Percentiles rank a stretch among this genome's conserved stretches.
Conservation (phyloP, 2,113 vertebrate genomes). For the Ailurus styani region DNA sequence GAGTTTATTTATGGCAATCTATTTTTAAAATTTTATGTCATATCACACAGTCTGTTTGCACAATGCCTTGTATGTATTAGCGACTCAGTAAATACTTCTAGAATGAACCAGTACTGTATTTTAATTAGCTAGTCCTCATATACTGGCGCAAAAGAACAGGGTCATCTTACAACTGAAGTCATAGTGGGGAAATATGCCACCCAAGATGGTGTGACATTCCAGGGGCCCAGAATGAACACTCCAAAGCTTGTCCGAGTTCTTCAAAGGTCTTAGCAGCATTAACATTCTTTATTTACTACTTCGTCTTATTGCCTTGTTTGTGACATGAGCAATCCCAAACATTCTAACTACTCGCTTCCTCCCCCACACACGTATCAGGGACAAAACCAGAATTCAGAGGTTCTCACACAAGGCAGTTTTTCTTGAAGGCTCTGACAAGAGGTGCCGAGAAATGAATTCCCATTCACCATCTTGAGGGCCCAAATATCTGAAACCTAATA, state of each 20-base stretch:
- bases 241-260: not conserved
- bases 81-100: constrained; percentile 56
- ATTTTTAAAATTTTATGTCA: constrained; percentile 66
- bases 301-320: not conserved
- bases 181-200: constrained; percentile 33
- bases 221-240: not conserved
- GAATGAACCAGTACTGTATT: constrained; percentile 64
- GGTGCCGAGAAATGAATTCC: not conserved
- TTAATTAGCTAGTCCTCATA: constrained; percentile 39
- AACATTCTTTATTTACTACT: not conserved
- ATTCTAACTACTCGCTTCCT: not conserved
- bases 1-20: constrained; percentile 52
- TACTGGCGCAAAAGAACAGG: constrained; percentile 34
- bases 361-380: not conserved
- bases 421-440: not conserved
- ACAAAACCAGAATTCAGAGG: not conserved
- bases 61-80: constrained; percentile 53
- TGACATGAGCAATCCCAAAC: not conserved
- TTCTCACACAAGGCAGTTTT: not conserved
- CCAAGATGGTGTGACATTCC: not conserved
- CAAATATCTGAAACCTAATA: not conserved
- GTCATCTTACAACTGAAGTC: constrained; percentile 67
- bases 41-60: constrained; percentile 4
- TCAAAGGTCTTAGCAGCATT: not conserved
- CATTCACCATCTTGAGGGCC: not conserved